A percentile compares a stretch with the other conserved stretches of the same genome.
Conservation (phyloP, 2,113 vertebrate species). For the Synodontis membranacea region DNA sequence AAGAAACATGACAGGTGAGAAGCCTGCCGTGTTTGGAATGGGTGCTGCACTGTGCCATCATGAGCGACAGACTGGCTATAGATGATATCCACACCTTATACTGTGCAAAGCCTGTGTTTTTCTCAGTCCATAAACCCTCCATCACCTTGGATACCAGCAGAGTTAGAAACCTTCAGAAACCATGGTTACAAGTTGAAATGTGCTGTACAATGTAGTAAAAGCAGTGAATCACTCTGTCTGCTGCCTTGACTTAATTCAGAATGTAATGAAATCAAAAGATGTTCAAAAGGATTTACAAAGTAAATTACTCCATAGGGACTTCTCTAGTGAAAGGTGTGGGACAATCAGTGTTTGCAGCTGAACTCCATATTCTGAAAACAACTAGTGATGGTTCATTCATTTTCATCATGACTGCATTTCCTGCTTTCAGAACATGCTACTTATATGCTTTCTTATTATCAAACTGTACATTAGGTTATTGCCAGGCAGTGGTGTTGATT, state of each 20-base stretch:
- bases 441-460: background rate
- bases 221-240: constrained; percentile 7
- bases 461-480: background rate
- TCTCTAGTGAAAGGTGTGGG: constrained; percentile 11
- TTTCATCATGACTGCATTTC: background rate
- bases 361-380: background rate
- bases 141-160: constrained; percentile 47
- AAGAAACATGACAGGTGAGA: constrained; percentile 30
- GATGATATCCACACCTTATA: constrained; percentile 49
- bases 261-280: constrained; percentile 25
- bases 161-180: constrained; percentile 44
- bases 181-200: constrained; percentile 49
- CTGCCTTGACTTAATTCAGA: constrained; percentile 6
- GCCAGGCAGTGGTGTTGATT: background rate
- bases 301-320: constrained; percentile 16
- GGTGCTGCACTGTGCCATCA: constrained; percentile 11
- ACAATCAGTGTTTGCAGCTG: background rate
- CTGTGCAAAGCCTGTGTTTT: constrained; percentile 19
- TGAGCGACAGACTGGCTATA: constrained; percentile 48
- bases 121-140: constrained; percentile 26
- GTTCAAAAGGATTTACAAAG: constrained; percentile 36
- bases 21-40: constrained; percentile 4
- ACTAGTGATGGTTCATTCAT: background rate
- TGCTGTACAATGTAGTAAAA: constrained; percentile 8
- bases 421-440: background rate